Percentiles rank a stretch among this genome's conserved stretches.
phyloP scores from a whole-genome alignment of 2,113 vertebrate species.

The Cololabis saira region DNA sequence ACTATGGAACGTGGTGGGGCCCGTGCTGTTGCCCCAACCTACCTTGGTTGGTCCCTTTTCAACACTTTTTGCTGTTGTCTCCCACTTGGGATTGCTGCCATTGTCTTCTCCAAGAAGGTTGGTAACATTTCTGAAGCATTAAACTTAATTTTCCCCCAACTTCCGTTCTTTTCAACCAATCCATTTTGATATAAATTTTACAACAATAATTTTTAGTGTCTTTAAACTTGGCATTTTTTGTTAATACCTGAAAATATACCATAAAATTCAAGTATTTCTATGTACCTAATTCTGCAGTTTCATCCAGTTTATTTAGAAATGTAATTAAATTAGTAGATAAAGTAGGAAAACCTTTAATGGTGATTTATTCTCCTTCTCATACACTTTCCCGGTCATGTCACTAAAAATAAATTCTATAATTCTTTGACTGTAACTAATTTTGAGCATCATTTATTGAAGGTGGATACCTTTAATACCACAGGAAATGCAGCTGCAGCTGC shows the following conservation, averaged over 20 bases:
- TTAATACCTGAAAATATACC: no score
- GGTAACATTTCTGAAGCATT: not conserved
- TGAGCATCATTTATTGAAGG: constrained; percentile 13
- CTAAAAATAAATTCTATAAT: not conserved
- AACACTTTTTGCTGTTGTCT: constrained; percentile 27
- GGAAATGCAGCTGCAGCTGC: constrained; percentile 52
- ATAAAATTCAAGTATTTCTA: no score
- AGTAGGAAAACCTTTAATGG: not conserved
- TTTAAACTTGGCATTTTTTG: no score
- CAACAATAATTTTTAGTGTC: no score
- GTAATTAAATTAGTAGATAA: no score
- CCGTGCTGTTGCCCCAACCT: not conserved
- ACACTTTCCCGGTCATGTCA: not conserved
- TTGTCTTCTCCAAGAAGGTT: constrained; percentile 24
- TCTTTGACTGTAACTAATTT: not conserved
- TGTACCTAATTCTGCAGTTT: no score
- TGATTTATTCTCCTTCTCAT: not conserved
- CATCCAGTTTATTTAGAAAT: no score
- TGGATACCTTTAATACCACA: constrained; percentile 28
- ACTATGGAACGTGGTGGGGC: constrained; percentile 1
- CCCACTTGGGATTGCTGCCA: constrained; percentile 18
- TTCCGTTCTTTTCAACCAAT: no score
- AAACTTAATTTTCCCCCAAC: not conserved
- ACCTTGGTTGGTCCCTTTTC: constrained; percentile 17
- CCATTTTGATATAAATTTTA: no score